A percentile compares a stretch with the other conserved stretches of the same genome.
Conservation (phyloP, 1,140 invertebrate species). For the Drosophila erecta region DNA sequence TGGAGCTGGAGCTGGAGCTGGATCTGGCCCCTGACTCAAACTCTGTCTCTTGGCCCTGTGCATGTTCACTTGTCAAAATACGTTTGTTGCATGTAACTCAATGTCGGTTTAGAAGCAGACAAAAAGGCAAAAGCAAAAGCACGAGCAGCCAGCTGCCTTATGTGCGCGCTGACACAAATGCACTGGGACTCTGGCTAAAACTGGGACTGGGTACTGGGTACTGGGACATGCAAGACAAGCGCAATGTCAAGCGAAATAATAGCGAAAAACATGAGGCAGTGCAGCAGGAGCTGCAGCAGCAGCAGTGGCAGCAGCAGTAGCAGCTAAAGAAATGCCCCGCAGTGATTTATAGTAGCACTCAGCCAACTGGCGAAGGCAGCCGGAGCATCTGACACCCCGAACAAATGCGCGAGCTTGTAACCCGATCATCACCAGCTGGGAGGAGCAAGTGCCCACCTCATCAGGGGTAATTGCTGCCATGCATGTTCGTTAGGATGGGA, state of each 20-base stretch:
- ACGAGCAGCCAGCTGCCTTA: conserved; percentile 64
- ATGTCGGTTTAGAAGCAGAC: conserved; percentile 66
- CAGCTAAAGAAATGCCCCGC: conserved; percentile 66
- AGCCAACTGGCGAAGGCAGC: conserved; percentile 34
- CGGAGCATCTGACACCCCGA: conserved; percentile 33
- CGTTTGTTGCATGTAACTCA: conserved; percentile 80
- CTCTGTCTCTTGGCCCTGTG: conserved; percentile 48
- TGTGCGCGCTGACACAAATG: conserved; percentile 74
- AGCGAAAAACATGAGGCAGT: conserved; percentile 65
- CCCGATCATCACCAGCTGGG: conserved; percentile 38
- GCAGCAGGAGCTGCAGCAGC: neutral
- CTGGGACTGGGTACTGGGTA: conserved; percentile 35
- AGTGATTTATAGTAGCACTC: conserved; percentile 77
- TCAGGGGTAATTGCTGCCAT: conserved; percentile 14
- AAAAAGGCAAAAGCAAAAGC: conserved; percentile 1
- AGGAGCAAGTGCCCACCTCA: conserved; percentile 10
- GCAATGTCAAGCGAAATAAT: conserved; percentile 78
- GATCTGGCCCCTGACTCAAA: conserved; percentile 9
- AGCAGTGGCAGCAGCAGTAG: neutral
- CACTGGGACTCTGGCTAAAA: conserved; percentile 54
- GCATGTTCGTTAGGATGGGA: neutral
- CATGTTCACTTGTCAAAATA: conserved; percentile 81
- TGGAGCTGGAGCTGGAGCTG: neutral
- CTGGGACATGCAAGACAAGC: conserved; percentile 70
- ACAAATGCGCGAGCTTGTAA: conserved; percentile 35